Evolutionary conservation across 2,797 vertebrate species (phyloP).

Genomic region (Aeoliscus strigatus): DNA sequence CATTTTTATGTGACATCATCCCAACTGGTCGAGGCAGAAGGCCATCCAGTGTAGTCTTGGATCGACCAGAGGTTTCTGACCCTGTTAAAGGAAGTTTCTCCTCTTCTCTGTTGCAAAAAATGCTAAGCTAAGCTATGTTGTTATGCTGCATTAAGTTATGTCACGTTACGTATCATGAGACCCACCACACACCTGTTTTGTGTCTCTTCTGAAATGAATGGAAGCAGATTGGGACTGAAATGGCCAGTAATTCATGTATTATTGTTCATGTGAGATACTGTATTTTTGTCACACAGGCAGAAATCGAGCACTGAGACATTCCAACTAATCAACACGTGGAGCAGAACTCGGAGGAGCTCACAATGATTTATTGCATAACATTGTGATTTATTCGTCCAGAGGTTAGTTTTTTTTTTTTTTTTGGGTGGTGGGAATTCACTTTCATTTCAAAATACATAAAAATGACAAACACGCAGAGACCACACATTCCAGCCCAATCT

Average conservation of each 20-base stretch:
- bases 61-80: too few relatives aligned
- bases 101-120: too few relatives aligned
- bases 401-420: background rate
- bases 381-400: background rate
- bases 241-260: slow-evolving; percentile 31
- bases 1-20: too few relatives aligned
- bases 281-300: slow-evolving; percentile 58
- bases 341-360: slow-evolving; percentile 47
- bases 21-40: too few relatives aligned
- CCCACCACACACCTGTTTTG: background rate
- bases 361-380: slow-evolving; percentile 45
- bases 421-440: slow-evolving; percentile 40
- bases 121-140: too few relatives aligned
- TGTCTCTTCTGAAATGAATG: background rate
- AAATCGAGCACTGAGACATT: slow-evolving; percentile 34
- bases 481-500: slow-evolving; percentile 71
- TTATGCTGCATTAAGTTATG: background rate
- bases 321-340: slow-evolving; percentile 63
- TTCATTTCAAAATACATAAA: slow-evolving; percentile 50
- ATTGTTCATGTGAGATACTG: slow-evolving; percentile 32
- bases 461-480: slow-evolving; percentile 58
- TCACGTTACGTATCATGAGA: background rate
- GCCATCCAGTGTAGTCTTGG: too few relatives aligned
- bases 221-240: slow-evolving; percentile 2
- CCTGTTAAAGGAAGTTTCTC: too few relatives aligned